Base-by-base conservation (phyloP, 2,113 vertebrate species). In the Plotosus lineatus region DNA sequence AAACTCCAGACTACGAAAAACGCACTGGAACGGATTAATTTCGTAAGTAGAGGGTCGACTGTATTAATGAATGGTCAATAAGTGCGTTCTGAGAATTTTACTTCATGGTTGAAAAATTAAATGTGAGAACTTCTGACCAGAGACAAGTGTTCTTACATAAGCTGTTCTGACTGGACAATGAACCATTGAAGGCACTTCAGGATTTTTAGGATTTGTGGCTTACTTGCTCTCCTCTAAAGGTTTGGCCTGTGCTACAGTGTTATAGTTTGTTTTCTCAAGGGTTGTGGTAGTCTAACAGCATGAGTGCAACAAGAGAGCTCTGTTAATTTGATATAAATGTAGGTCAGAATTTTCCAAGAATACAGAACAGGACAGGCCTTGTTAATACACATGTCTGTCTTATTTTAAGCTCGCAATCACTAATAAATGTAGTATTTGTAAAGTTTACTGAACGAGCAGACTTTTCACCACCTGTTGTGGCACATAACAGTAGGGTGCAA, bases 291-390 rank as follows among this genome's bases (percentile, higher is more conserved):
- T 58, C 71, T 73, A 73, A 83, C 65, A 61, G 77, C 51, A 81
- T 31, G 31, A 50, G 46, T 40, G 46, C 44, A 78, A 85, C 80
- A 87, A 82, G 38, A 73, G 42, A 78, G 53, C 56, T 33, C 82
- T 83, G 82, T 78, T 84, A 82, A 82, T 84, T 84, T 78, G 48
- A 81, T 81, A 82, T 79, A 85, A 81, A 85, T 84, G 65, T 83
- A 40, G 53, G 78, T 83, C 84, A 84, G 80, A 60, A 19, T 75
- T 77, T 79, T 69, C 66, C 78, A 81, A 61, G 50, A 36, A 63
- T 46, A 48, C 28, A 33, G 69, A 80, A 78, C 53, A 65, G 46
- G 56, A 80, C 44, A 33, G 5, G 66, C 63, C 58, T 60, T 74
- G 46, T 63, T 46, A 50, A 65, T 60, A 55, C 38, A n/a, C 15